Base-by-base conservation (phyloP, 1,140 invertebrate species). In the Drosophila truncata region DNA sequence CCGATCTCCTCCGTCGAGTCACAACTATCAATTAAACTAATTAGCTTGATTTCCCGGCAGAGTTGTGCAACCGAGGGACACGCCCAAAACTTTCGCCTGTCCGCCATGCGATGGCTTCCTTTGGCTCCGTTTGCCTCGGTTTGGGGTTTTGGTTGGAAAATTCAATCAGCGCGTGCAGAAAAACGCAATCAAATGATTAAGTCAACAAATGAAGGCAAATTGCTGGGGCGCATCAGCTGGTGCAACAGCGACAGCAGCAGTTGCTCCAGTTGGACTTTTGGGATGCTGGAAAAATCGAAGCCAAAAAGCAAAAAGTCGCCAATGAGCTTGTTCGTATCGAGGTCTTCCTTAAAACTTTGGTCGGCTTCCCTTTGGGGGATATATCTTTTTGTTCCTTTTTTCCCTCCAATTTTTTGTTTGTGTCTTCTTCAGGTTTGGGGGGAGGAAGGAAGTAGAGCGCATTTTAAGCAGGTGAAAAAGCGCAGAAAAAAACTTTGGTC, bases 181-280 rank as follows among this genome's bases (percentile, higher is more conserved):
- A 88, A 88, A 90, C 78, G 81, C 81, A 88, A 88, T 90, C 85
- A 85, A 88, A 90, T 88, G 85, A 90, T 85, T 88, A 90, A 84
- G 85, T 90, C 86, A 88, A 88, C 80, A 88, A 88, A 90, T 82
- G 85, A 90, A 79, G 78, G 70, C 78, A 85, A 88, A 88, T 90
- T 88, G 84, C 77, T 85, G 65, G 77, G 83, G 80, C 65, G 71
- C 64, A 46, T 33, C 52, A 46, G 20, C 55, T 60, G 55, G 16
- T 33, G 23, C 50, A n/a, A 31, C 25, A 20, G 42, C 58, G 50
- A 52, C 39, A 58, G 44, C 11, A 18, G n/a, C n/a, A n/a, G n/a
- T n/a, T n/a, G n/a, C n/a, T n/a, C n/a, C n/a, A n/a, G 35, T 29
- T 11, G 50, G 42, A 60, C 67, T 41, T 72, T 72, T 41, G 52